Base-by-base conservation (phyloP, 2,113 vertebrate genomes). In the Rousettus leschenaultii region DNA sequence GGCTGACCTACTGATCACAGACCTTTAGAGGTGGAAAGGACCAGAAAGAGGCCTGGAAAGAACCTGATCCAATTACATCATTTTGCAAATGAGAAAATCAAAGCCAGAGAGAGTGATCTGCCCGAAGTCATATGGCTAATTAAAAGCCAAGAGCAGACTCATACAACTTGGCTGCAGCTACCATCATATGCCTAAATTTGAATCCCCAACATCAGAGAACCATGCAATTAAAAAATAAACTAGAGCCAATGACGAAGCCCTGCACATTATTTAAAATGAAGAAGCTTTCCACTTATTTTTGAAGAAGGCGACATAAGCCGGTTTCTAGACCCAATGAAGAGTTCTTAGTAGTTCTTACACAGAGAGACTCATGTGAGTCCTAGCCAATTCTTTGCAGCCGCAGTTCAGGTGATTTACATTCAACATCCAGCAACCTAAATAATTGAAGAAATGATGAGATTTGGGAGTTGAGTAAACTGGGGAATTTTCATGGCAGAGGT, bases 11-110 rank as follows among this genome's bases (percentile, higher is more conserved):
- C 14, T 80, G n/a, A 43, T 38, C 59, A 51, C 0, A 78, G 93
- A 91, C 83, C 73, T 93, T 88, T 82, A 61, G 77, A 82, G 38
- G 85, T 38, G 19, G 84, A 93, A 92, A 95, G 80, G 43, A 80
- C 40, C 80, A 40, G 59, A 85, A 78, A 57, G 38, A 88, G n/a
- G 8, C 85, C 59, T 71, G 88, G 88, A 90, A 96, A 96, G 86
- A 88, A 66, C 93, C 93, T 73, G 48, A 80, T 66, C 10, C 15
- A 75, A 59, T 55, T 63, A 57, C 16, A 48, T 85, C 51, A 82
- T 88, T 75, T 91, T 59, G 65, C 61, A 77, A 80, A 73, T 51
- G 66, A 91, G 68, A 95, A 89, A 95, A 30, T 77, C 53, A 43
- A 96, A 96, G 68, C 24, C 84, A 86, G 74, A 70, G 40, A 74